phyloP scores from a whole-genome alignment of 2,888 invertebrate genomes.

The Hybos culiciformis region DNA sequence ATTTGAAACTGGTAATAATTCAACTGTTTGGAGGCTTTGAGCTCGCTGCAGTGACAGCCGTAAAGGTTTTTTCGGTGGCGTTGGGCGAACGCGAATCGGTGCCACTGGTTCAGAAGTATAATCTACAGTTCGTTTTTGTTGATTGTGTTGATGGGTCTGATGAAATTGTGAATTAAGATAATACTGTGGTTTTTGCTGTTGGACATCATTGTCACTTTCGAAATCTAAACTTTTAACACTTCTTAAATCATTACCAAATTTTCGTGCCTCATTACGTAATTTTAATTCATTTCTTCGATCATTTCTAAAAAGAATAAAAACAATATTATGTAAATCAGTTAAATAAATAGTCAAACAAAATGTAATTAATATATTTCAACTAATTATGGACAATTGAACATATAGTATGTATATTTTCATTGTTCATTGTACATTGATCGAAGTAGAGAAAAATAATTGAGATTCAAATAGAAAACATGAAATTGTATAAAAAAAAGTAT shows the following conservation, averaged over 20 bases:
- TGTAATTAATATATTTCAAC: neutral
- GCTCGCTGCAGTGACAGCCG: constrained; percentile 71
- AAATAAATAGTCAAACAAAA: neutral
- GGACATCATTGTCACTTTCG: constrained; percentile 54
- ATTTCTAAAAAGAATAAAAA: constrained; percentile 19
- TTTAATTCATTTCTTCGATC: constrained; percentile 25
- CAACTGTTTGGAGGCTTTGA: constrained; percentile 63
- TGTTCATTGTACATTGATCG: too few species aligned
- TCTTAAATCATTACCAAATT: constrained; percentile 26
- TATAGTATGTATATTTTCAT: too few species aligned
- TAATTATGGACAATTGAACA: neutral
- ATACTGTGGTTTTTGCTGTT: constrained; percentile 30
- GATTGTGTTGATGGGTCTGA: constrained; percentile 10
- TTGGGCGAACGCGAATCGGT: constrained; percentile 48
- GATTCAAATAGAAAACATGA: neutral
- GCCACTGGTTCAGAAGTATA: constrained; percentile 47
- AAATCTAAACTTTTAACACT: constrained; percentile 63
- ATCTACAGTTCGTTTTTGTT: constrained; percentile 35
- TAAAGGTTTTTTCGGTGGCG: constrained; percentile 74
- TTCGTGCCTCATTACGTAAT: constrained; percentile 19
- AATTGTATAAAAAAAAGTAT: neutral
- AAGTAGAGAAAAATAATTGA: neutral
- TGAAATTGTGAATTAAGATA: constrained; percentile 27
- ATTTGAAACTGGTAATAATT: constrained; percentile 23
- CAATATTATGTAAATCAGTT: neutral